Conservation (phyloP, 1,140 invertebrate species). For the Agrilus planipennis region DNA sequence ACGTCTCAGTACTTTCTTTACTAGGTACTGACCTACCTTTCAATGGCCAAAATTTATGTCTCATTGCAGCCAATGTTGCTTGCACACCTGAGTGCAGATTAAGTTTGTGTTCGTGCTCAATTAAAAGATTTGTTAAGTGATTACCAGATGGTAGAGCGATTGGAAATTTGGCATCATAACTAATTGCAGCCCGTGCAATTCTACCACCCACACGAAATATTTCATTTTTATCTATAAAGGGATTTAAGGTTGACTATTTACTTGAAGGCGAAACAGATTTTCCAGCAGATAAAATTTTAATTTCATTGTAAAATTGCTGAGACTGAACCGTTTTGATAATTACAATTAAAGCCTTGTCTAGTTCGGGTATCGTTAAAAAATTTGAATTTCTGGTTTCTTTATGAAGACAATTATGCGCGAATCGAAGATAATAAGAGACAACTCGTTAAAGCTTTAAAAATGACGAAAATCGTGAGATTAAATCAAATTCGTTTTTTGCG, state of each 20-base stretch:
- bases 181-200: conserved; percentile 11
- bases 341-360: neutral
- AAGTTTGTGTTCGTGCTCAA: conserved; percentile 15
- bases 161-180: conserved; percentile 15
- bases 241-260: conserved; percentile 11
- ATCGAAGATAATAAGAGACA: neutral
- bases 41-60: conserved; percentile 12
- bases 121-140: conserved; percentile 17
- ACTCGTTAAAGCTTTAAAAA: neutral
- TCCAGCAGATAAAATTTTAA: conserved; percentile 5
- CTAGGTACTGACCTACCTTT: conserved; percentile 3
- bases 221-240: conserved; percentile 17
- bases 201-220: conserved; percentile 20
- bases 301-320: conserved; percentile 2
- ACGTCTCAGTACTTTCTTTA: conserved; percentile 15
- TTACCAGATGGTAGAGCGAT: conserved; percentile 17
- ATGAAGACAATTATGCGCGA: neutral
- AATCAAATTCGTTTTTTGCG: neutral
- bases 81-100: conserved; percentile 20
- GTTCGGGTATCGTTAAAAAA: neutral
- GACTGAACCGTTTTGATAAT: conserved; percentile 6
- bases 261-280: conserved; percentile 7
- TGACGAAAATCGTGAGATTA: neutral
- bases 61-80: conserved; percentile 8
- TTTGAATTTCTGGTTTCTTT: neutral